Evolutionary conservation across 2,797 vertebrate genomes (phyloP).

Genomic region (Pipistrellus kuhlii): DNA sequence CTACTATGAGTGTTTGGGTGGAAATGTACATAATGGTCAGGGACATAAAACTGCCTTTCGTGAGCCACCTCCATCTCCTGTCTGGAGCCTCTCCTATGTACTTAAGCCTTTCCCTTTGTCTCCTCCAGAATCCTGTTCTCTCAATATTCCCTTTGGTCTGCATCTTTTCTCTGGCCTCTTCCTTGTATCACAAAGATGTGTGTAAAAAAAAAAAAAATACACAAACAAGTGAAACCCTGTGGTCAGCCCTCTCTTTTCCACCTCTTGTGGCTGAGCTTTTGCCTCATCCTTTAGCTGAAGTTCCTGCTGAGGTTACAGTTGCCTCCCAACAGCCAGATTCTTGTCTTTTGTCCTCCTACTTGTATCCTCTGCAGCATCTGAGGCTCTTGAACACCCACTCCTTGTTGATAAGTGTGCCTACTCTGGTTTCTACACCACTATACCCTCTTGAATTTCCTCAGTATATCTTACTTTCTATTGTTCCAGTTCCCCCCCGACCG

Average conservation of each 20-base stretch:
- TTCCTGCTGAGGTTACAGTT: not conserved
- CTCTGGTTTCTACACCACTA: not conserved
- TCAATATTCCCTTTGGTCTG: not conserved
- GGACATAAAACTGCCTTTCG: not conserved
- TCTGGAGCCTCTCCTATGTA: not conserved
- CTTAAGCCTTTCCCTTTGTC: not conserved
- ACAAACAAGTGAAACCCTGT: not conserved
- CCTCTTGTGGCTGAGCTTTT: not conserved
- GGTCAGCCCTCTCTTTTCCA: not conserved
- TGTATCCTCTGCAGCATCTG: not conserved
- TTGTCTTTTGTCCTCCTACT: conserved; percentile 17
- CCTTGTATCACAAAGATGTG: not conserved
- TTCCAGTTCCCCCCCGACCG: not conserved
- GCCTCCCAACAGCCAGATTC: not conserved
- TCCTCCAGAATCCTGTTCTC: not conserved
- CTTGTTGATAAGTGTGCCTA: not conserved
- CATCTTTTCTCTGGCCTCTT: not conserved
- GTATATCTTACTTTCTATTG: not conserved
- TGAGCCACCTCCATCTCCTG: not conserved
- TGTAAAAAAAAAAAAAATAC: not conserved
- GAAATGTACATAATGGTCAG: not conserved
- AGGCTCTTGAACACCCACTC: not conserved
- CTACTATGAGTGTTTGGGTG: not conserved
- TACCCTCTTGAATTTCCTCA: not conserved
- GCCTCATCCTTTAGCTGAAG: not conserved